phyloP scores from a whole-genome alignment of 2,113 vertebrate species.

The Isichthys henryi region DNA sequence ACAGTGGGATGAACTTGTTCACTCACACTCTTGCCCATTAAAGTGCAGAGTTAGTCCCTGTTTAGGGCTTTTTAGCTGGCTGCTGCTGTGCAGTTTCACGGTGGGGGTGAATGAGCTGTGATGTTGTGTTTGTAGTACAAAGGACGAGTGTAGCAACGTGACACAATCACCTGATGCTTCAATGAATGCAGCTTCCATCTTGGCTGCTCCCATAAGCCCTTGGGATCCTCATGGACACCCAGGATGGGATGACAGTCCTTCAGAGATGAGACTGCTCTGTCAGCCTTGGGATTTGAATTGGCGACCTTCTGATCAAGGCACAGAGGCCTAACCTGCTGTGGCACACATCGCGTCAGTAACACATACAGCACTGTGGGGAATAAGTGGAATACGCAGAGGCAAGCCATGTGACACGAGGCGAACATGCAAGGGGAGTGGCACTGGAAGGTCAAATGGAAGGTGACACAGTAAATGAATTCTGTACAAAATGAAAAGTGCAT shows the following conservation, averaged over 20 bases:
- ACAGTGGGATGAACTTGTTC: background rate
- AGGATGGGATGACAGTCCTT: background rate
- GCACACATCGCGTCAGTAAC: background rate
- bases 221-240: background rate
- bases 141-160: background rate
- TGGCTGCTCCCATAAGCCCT: background rate
- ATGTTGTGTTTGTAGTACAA: background rate
- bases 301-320: background rate
- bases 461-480: background rate
- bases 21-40: background rate
- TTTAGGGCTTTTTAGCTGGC: constrained; percentile 13
- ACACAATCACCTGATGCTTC: background rate
- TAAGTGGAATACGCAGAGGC: background rate
- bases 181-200: background rate
- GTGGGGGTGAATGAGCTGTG: background rate
- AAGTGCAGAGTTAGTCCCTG: background rate
- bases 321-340: background rate
- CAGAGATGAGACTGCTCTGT: background rate
- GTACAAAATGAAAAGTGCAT: background rate
- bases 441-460: background rate
- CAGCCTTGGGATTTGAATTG: background rate
- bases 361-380: background rate
- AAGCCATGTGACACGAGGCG: background rate
- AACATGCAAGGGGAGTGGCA: background rate
- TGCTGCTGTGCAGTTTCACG: background rate